Evolutionary conservation across 1,140 invertebrate genomes (phyloP).

Genomic region (Proctacanthus coquilletti): DNA sequence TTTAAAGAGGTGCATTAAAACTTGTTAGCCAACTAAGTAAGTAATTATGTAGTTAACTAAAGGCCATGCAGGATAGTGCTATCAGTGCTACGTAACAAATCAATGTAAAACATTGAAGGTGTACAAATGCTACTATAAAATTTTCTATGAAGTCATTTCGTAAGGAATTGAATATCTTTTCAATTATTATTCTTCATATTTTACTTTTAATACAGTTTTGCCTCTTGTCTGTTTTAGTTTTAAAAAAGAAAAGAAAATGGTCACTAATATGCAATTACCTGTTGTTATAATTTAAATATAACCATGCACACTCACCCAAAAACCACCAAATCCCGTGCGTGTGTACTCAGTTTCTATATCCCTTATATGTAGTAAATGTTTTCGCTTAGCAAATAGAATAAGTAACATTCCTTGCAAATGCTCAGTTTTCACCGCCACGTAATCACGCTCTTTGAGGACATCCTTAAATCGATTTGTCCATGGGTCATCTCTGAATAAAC

Average conservation of each 20-base stretch:
- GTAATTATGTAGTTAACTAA: too few species aligned
- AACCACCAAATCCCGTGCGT: conserved; percentile 72
- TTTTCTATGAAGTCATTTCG: too few species aligned
- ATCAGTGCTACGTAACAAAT: too few species aligned
- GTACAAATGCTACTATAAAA: too few species aligned
- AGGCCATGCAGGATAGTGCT: too few species aligned
- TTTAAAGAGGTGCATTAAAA: too few species aligned
- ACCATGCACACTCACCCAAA: conserved; percentile 48
- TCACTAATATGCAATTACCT: background rate
- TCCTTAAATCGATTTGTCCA: conserved; percentile 67
- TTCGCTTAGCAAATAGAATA: conserved; percentile 55
- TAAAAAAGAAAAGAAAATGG: background rate
- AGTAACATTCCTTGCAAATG: conserved; percentile 66
- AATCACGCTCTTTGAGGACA: conserved; percentile 48
- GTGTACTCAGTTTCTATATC: conserved; percentile 74
- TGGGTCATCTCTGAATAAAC: conserved; percentile 65
- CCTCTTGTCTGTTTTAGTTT: too few species aligned
- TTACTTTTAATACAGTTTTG: too few species aligned
- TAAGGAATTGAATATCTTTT: too few species aligned
- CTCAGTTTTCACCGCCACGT: conserved; percentile 60
- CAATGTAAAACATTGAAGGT: too few species aligned
- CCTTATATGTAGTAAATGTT: conserved; percentile 61
- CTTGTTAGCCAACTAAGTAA: too few species aligned
- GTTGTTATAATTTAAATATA: background rate
- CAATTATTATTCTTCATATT: too few species aligned